Evolutionary conservation across 2,888 invertebrate species (phyloP).

Genomic region (Agonopterix alstromeriana): DNA sequence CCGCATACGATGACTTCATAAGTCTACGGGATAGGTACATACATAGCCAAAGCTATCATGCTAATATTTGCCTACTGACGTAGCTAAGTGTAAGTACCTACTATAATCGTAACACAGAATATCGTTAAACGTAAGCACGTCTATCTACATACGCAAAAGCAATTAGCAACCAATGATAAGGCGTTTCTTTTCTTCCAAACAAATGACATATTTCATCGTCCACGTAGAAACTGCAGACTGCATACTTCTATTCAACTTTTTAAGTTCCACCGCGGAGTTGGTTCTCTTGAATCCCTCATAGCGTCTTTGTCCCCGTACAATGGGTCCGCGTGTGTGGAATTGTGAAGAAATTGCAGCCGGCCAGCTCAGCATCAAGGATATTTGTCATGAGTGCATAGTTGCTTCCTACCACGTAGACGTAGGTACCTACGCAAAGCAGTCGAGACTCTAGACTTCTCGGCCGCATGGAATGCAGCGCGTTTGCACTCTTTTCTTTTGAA

Average conservation of each 20-base stretch:
- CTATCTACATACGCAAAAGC: background rate
- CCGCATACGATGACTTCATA: too few relatives aligned
- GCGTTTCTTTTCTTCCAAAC: background rate
- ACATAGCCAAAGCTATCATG: too few relatives aligned
- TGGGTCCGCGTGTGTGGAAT: constrained; percentile 57
- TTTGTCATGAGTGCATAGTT: constrained; percentile 41
- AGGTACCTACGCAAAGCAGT: constrained; percentile 13
- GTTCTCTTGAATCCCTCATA: constrained; percentile 48
- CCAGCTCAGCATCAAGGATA: constrained; percentile 24
- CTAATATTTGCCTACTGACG: too few relatives aligned
- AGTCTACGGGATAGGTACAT: too few relatives aligned
- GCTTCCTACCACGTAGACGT: constrained; percentile 12
- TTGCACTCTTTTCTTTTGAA: constrained; percentile 31
- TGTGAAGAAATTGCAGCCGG: constrained; percentile 38
- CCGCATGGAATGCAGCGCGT: constrained; percentile 25
- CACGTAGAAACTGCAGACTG: background rate
- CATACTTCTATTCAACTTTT: constrained; percentile 56
- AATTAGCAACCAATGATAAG: constrained; percentile 4
- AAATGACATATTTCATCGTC: background rate
- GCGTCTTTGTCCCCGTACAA: constrained; percentile 65
- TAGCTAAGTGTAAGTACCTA: too few relatives aligned
- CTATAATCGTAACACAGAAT: background rate
- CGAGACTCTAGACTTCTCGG: constrained; percentile 2
- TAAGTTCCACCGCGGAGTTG: constrained; percentile 57
- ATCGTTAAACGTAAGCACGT: too few relatives aligned